Evolutionary conservation across 2,888 invertebrate genomes (phyloP).

Genomic region (Drosophila limbata): DNA sequence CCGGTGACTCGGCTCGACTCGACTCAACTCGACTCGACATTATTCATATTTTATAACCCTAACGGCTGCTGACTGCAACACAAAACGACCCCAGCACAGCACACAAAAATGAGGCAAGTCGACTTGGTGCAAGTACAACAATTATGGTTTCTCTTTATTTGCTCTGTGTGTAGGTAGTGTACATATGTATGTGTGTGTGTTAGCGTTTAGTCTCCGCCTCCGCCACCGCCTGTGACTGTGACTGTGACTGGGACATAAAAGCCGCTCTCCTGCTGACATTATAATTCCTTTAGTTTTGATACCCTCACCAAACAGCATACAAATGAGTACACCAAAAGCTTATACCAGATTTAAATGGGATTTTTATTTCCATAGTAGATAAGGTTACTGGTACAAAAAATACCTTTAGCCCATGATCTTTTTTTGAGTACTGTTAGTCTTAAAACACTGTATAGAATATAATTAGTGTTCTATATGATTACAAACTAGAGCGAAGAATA

Average conservation of each 20-base stretch:
- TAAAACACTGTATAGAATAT: neutral
- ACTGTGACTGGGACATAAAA: constrained; percentile 26
- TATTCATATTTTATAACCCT: constrained; percentile 74
- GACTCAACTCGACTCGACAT: constrained; percentile 44
- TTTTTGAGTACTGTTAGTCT: neutral
- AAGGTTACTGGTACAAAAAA: constrained; percentile 4
- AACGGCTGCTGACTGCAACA: constrained; percentile 51
- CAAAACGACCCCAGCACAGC: constrained; percentile 42
- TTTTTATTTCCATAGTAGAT: constrained; percentile 4
- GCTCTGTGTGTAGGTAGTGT: constrained; percentile 30
- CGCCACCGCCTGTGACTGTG: no score
- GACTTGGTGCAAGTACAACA: constrained; percentile 74
- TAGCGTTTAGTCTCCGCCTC: constrained; percentile 62
- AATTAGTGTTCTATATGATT: no score
- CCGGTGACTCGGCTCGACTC: constrained; percentile 2
- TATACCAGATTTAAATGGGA: constrained; percentile 7
- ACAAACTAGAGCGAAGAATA: no score
- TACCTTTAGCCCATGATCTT: neutral
- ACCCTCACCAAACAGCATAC: constrained; percentile 29
- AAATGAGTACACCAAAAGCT: constrained; percentile 21
- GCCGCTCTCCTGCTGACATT: constrained; percentile 61
- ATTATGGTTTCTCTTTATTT: constrained; percentile 79
- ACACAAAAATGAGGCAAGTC: constrained; percentile 69
- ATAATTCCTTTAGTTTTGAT: constrained; percentile 58
- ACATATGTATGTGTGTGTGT: constrained; percentile 28